A percentile compares a stretch with the other conserved stretches of the same genome.
phyloP scores from a whole-genome alignment of 2,113 vertebrate species.

The Muntiacus reevesi region DNA sequence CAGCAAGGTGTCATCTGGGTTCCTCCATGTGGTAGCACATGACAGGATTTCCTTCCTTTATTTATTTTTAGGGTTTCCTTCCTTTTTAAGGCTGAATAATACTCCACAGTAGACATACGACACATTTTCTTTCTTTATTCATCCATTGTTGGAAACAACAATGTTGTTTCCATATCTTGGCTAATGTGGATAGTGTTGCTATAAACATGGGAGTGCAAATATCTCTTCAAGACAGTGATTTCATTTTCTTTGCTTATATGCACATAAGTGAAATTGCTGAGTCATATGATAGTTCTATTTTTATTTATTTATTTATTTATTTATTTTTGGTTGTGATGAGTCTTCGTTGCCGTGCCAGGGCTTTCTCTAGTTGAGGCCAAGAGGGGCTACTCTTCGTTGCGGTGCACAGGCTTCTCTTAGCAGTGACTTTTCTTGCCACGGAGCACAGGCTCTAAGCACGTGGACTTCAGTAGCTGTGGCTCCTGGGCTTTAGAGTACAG shows the following conservation, averaged over 20 bases:
- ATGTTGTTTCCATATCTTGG: not conserved
- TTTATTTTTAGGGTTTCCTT: not conserved
- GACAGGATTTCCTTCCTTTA: not conserved
- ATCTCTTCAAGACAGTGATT: not conserved
- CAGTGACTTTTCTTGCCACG: not conserved
- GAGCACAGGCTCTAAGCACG: not conserved
- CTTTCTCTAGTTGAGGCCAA: not conserved
- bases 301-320: not conserved
- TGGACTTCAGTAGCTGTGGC: not conserved
- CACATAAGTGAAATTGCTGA: not conserved
- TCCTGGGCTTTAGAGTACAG: not conserved
- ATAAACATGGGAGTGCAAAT: not conserved
- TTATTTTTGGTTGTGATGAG: not conserved
- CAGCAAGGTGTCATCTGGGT: not conserved
- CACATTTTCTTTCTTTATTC: not conserved
- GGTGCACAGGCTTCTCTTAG: not conserved
- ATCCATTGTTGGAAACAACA: not conserved
- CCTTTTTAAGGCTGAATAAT: not conserved
- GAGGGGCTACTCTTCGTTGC: accelerated
- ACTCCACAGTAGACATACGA: not conserved
- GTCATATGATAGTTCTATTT: not conserved
- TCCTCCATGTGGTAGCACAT: not conserved
- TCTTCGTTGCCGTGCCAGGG: not conserved
- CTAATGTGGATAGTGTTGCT: not conserved
- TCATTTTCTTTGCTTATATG: not conserved